A percentile compares a stretch with the other conserved stretches of the same genome.
Conservation (phyloP, 2,888 invertebrate species). For the Helobdella robusta region DNA sequence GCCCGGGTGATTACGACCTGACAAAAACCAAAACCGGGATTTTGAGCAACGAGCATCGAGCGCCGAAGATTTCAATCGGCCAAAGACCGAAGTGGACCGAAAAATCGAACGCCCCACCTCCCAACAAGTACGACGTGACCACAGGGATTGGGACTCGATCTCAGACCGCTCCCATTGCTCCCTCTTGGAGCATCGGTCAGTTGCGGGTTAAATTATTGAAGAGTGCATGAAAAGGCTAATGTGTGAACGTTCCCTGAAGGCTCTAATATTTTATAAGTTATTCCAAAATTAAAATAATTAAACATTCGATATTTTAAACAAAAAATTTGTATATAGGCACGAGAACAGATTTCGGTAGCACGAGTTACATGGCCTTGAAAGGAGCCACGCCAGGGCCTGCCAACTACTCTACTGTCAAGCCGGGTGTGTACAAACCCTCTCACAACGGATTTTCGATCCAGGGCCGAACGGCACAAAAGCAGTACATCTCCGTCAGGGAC, state of each 20-base stretch:
- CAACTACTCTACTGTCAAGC: conserved; percentile 26
- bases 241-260: too few relatives aligned
- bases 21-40: conserved; percentile 26
- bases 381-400: conserved; percentile 26
- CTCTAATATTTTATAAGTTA: too few relatives aligned
- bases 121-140: conserved; percentile 30
- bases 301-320: too few relatives aligned
- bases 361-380: conserved; percentile 25
- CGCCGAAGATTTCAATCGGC: conserved; percentile 29
- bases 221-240: too few relatives aligned
- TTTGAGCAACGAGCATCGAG: conserved; percentile 26
- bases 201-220: too few relatives aligned
- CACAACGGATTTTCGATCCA: conserved; percentile 23
- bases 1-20: conserved; percentile 33
- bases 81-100: conserved; percentile 20
- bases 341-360: conserved; percentile 25
- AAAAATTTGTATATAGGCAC: too few relatives aligned
- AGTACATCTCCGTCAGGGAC: conserved; percentile 29
- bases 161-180: conserved; percentile 23
- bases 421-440: conserved; percentile 6
- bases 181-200: conserved; percentile 27
- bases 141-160: conserved; percentile 24
- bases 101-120: conserved; percentile 30
- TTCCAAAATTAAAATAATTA: too few relatives aligned
- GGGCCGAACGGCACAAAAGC: conserved; percentile 31